phyloP scores from a whole-genome alignment of 2,113 vertebrate genomes.

The Chloropsis hardwickii region DNA sequence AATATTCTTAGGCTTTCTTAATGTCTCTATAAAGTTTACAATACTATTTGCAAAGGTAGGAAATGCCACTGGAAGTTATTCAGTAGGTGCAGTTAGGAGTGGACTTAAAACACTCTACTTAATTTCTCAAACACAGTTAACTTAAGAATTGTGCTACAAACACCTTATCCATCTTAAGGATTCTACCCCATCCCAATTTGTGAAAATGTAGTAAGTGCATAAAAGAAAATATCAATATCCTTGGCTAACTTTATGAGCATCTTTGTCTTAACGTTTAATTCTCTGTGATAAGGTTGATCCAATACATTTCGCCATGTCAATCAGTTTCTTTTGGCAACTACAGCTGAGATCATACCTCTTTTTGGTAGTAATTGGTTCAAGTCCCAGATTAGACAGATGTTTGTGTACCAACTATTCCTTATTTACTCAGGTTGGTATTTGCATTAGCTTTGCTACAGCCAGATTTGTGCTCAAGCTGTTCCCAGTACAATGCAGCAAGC shows the following conservation, averaged over 20 bases:
- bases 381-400: background rate
- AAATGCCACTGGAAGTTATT: background rate
- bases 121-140: background rate
- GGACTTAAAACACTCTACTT: background rate
- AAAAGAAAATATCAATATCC: background rate
- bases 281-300: background rate
- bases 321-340: background rate
- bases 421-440: conserved; percentile 12
- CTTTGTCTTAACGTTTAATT: background rate
- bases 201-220: background rate
- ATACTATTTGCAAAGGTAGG: background rate
- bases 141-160: background rate
- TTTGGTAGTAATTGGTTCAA: background rate
- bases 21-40: background rate
- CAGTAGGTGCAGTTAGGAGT: background rate
- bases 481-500: background rate
- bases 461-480: background rate
- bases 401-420: background rate
- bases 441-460: background rate
- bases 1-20: background rate
- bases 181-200: background rate
- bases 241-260: background rate
- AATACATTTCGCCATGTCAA: background rate
- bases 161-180: background rate
- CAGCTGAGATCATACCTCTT: background rate